A percentile compares a stretch with the other conserved stretches of the same genome.
These are phyloP conservation scores for Chaetodon trifasciatus DNA, from an alignment of 2,797 vertebrate species.

Conservation along the genomic window DNA sequence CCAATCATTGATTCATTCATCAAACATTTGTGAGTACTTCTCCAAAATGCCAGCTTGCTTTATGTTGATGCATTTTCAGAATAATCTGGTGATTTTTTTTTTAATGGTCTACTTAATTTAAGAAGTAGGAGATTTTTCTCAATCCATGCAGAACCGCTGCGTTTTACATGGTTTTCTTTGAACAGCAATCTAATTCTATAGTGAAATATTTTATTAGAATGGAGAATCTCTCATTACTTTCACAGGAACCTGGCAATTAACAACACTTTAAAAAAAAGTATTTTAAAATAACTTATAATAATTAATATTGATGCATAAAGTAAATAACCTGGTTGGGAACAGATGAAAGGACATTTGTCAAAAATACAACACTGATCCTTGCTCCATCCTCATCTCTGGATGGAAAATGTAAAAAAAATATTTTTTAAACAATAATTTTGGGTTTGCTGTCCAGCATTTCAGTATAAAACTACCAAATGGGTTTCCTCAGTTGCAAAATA, in stretches of 20 bases:
- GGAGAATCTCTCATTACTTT: too few species aligned
- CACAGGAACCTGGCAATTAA: not conserved
- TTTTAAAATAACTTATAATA: not conserved
- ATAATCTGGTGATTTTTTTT: not conserved
- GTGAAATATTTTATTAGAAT: not conserved
- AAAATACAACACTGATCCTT: not conserved
- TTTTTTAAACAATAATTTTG: not conserved
- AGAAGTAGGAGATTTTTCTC: not conserved
- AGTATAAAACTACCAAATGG: not conserved
- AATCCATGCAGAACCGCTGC: not conserved
- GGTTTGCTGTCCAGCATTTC: not conserved
- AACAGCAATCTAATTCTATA: not conserved
- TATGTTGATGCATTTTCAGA: not conserved
- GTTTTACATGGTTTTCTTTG: not conserved
- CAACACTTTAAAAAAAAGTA: not conserved
- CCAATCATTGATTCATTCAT: not conserved
- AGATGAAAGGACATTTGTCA: not conserved
- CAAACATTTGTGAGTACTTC: not conserved
- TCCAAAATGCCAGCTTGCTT: not conserved
- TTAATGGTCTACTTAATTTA: not conserved
- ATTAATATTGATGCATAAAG: not conserved
- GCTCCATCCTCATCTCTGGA: too few species aligned
- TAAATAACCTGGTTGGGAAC: not conserved
- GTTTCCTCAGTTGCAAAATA: not conserved
- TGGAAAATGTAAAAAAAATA: not conserved